Percentiles rank a stretch among this genome's conserved stretches.
phyloP scores from a whole-genome alignment of 2,797 vertebrate genomes.

The Takifugu rubripes region DNA sequence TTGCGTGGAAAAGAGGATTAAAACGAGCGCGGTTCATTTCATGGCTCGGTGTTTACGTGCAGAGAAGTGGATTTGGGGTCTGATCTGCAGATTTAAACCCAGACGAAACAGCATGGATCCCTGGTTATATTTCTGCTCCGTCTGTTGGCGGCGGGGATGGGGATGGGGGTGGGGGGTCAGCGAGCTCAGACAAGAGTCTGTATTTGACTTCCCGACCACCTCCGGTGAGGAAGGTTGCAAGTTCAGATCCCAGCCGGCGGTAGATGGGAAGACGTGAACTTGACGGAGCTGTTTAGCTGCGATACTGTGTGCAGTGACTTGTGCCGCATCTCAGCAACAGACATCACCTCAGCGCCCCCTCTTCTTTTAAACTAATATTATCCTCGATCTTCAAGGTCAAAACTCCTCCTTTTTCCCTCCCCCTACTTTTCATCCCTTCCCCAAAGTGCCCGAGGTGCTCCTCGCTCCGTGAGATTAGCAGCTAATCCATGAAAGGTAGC shows the following conservation, averaged over 20 bases:
- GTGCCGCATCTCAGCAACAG: slow-evolving; percentile 6
- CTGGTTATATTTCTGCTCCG: slow-evolving; percentile 33
- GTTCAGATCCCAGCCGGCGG: slow-evolving; percentile 50
- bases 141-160: slow-evolving; percentile 8
- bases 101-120: slow-evolving; percentile 33
- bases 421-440: slow-evolving; percentile 42
- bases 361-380: slow-evolving; percentile 37
- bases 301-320: slow-evolving; percentile 20
- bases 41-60: slow-evolving; percentile 60
- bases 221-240: slow-evolving; percentile 20
- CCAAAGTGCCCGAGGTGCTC: slow-evolving; percentile 63
- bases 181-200: slow-evolving; percentile 36
- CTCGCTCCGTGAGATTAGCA: slow-evolving; percentile 69
- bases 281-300: slow-evolving; percentile 39
- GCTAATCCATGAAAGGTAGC: slow-evolving; percentile 74
- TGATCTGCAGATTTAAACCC: slow-evolving; percentile 51
- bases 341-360: not conserved
- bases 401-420: slow-evolving; percentile 44
- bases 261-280: slow-evolving; percentile 25
- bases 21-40: slow-evolving; percentile 57
- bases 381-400: slow-evolving; percentile 72
- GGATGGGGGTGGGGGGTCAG: slow-evolving; percentile 14
- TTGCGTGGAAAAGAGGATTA: slow-evolving; percentile 61
- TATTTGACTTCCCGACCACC: slow-evolving; percentile 43
- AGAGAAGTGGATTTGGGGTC: slow-evolving; percentile 55